Conservation (phyloP, 2,797 vertebrate species). For the Hydrophis major region DNA sequence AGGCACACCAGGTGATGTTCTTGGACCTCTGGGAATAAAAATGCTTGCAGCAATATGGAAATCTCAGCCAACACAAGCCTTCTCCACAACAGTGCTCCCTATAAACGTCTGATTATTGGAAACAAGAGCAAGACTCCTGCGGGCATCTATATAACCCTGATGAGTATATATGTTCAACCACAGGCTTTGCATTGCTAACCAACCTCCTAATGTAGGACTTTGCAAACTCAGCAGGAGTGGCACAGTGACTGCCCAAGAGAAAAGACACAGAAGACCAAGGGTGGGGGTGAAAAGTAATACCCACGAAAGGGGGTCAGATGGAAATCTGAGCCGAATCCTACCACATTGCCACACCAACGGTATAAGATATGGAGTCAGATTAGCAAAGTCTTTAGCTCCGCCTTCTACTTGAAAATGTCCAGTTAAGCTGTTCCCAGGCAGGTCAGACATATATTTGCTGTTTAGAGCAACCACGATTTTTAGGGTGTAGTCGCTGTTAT, state of each 20-base stretch:
- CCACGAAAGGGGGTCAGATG: neutral
- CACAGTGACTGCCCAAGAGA: neutral
- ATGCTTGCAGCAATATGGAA: neutral
- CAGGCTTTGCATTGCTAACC: neutral
- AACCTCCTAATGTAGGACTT: neutral
- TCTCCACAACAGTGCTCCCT: neutral
- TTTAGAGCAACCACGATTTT: neutral
- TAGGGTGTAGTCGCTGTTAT: neutral
- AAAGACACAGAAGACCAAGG: neutral
- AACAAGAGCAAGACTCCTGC: neutral
- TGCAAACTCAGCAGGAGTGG: too few species aligned
- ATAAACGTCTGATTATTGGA: neutral
- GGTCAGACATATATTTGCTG: neutral
- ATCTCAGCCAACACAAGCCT: neutral
- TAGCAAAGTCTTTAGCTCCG: neutral
- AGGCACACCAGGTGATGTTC: neutral
- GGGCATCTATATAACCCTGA: neutral
- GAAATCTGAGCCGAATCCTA: neutral
- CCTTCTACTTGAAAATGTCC: neutral
- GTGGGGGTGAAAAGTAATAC: neutral
- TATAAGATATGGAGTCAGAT: neutral
- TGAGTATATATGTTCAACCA: neutral
- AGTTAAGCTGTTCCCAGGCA: neutral
- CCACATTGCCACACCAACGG: neutral
- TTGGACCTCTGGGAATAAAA: neutral